Conservation (phyloP, 2,113 vertebrate genomes). For the Podilymbus podiceps region DNA sequence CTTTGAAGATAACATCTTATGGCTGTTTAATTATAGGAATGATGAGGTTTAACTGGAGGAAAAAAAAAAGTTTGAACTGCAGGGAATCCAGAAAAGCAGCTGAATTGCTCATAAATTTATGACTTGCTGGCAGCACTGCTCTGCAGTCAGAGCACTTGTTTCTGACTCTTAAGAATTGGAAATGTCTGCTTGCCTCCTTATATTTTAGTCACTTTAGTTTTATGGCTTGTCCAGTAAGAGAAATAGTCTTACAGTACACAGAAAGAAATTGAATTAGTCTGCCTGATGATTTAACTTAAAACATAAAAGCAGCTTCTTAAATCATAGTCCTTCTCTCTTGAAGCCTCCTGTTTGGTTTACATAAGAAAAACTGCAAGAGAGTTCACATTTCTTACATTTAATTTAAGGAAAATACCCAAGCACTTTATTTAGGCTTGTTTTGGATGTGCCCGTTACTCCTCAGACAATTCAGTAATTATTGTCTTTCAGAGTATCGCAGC, state of each 20-base stretch:
- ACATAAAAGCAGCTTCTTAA: slow-evolving; percentile 14
- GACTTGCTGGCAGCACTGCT: background rate
- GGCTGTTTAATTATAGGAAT: slow-evolving; percentile 19
- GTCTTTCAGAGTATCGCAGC: background rate
- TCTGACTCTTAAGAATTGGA: slow-evolving; percentile 19
- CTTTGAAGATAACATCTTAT: background rate
- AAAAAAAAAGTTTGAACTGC: slow-evolving; percentile 36
- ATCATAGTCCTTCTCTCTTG: background rate
- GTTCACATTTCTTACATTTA: background rate
- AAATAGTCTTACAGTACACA: slow-evolving; percentile 28
- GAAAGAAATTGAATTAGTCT: slow-evolving; percentile 41
- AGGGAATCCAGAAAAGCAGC: slow-evolving; percentile 38
- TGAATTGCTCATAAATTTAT: slow-evolving; percentile 54
- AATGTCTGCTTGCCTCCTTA: slow-evolving; percentile 28
- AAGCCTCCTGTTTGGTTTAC: background rate
- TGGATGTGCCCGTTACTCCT: background rate
- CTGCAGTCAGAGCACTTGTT: slow-evolving; percentile 7
- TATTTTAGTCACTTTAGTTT: slow-evolving; percentile 42
- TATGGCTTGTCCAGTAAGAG: slow-evolving; percentile 32
- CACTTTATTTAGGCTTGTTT: background rate
- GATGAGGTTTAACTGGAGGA: slow-evolving; percentile 21
- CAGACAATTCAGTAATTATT: background rate
- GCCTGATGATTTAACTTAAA: slow-evolving; percentile 28
- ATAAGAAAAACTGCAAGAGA: background rate
- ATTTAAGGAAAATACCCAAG: background rate